These are phyloP conservation scores for Brienomyrus longianalis DNA, from an alignment of 2,113 vertebrate genomes.

Conservation along the genomic window DNA sequence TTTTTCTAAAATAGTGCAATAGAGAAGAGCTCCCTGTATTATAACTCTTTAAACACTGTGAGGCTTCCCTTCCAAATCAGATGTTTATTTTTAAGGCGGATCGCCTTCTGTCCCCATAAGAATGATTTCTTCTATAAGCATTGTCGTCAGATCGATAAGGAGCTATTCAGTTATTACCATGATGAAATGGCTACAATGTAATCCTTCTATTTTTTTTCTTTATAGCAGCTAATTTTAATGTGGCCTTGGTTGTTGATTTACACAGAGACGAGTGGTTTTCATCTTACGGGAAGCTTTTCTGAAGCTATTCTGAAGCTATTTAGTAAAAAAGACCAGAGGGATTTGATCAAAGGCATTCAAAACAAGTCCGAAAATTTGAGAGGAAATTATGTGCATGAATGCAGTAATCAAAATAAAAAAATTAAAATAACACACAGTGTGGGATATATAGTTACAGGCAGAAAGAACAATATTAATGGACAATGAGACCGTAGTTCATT, in stretches of 20 bases:
- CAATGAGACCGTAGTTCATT: background rate
- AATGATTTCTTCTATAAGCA: background rate
- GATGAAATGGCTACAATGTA: background rate
- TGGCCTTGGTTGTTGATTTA: background rate
- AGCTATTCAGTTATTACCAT: background rate
- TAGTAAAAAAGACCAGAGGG: background rate
- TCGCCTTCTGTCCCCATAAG: background rate
- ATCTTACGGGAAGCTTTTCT: background rate
- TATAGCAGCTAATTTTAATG: background rate
- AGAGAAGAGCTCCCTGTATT: background rate
- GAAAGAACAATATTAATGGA: conserved; percentile 1
- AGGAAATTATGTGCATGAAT: background rate
- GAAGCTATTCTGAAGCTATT: background rate
- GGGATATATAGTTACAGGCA: conserved; percentile 3
- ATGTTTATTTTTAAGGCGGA: background rate
- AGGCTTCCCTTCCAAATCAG: background rate
- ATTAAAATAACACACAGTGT: conserved; percentile 7
- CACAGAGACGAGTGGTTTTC: background rate
- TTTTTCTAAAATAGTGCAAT: conserved; percentile 5
- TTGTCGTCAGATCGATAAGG: background rate
- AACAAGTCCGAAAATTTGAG: background rate
- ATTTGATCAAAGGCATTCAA: background rate
- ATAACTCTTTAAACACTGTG: background rate
- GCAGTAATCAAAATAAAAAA: conserved; percentile 9
- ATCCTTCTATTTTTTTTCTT: background rate